Percentiles rank a stretch among this genome's conserved stretches.
These are phyloP conservation scores for Synanthedon formicaeformis DNA, from an alignment of 2,888 invertebrate species.

Conservation along the genomic window DNA sequence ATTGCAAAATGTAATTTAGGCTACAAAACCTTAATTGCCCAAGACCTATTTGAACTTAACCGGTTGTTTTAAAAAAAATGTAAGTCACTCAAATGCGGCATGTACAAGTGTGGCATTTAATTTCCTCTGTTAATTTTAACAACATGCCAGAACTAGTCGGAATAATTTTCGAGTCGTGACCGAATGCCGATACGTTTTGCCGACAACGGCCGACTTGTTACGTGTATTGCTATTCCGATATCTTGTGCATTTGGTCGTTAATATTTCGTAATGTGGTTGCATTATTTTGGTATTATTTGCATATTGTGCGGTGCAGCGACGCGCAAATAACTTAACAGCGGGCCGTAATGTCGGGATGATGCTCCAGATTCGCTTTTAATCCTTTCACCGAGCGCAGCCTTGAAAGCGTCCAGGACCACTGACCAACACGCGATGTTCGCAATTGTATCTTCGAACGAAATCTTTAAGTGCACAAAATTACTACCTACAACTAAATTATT, in stretches of 20 bases:
- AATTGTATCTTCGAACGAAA: too few relatives aligned
- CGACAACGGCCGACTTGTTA: constrained; percentile 53
- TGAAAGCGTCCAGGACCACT: constrained; percentile 41
- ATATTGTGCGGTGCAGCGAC: constrained; percentile 38
- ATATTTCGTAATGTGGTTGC: constrained; percentile 39
- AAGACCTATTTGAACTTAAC: too few relatives aligned
- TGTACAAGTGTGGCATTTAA: too few relatives aligned
- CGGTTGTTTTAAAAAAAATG: too few relatives aligned
- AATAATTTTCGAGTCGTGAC: constrained; percentile 49
- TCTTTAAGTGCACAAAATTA: too few relatives aligned
- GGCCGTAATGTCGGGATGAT: constrained; percentile 23
- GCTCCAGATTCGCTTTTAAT: constrained; percentile 59
- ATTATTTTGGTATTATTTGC: constrained; percentile 39
- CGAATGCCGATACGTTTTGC: constrained; percentile 51
- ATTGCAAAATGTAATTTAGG: too few relatives aligned
- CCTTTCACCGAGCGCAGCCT: constrained; percentile 62
- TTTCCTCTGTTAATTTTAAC: too few relatives aligned
- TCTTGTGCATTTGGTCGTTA: constrained; percentile 47
- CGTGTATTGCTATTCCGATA: constrained; percentile 34
- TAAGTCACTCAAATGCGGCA: too few relatives aligned
- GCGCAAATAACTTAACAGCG: constrained; percentile 19
- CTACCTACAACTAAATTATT: too few relatives aligned
- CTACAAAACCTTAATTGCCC: too few relatives aligned
- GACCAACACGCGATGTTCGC: constrained; percentile 38
- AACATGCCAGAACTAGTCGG: constrained; percentile 3